These are phyloP conservation scores for Drosophila pegasa DNA, from an alignment of 2,888 invertebrate genomes.

Conservation along the genomic window DNA sequence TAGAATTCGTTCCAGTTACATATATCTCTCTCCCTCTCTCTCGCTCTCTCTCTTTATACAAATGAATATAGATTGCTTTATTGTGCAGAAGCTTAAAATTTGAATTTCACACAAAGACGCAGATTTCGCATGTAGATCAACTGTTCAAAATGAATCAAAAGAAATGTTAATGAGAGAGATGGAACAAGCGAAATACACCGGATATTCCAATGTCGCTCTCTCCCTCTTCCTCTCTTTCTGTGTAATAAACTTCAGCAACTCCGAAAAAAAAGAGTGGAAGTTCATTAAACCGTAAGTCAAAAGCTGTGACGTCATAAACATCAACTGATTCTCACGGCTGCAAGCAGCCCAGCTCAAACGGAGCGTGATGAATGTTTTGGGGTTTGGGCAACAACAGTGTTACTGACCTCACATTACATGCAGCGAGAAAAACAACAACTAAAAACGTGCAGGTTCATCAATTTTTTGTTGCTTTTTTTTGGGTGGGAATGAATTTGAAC, in stretches of 20 bases:
- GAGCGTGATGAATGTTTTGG: conserved; percentile 73
- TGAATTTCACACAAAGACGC: conserved; percentile 32
- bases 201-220: conserved; percentile 22
- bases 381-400: conserved; percentile 72
- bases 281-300: conserved; percentile 69
- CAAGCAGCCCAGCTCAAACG: conserved; percentile 51
- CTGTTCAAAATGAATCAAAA: conserved; percentile 15
- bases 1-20: conserved; percentile 6
- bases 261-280: conserved; percentile 36
- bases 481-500: conserved; percentile 24
- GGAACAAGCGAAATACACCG: conserved; percentile 23
- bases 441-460: conserved; percentile 72
- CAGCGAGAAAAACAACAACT: conserved; percentile 19
- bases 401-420: conserved; percentile 80
- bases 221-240: neutral
- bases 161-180: conserved; percentile 27
- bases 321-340: conserved; percentile 56
- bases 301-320: conserved; percentile 65
- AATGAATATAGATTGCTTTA: neutral
- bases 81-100: conserved; percentile 1
- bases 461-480: conserved; percentile 32
- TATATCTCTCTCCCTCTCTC: no score
- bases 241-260: conserved; percentile 11
- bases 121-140: conserved; percentile 13
- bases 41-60: no score